Conservation (phyloP, 2,888 invertebrate species). For the Melolontha melolontha region DNA sequence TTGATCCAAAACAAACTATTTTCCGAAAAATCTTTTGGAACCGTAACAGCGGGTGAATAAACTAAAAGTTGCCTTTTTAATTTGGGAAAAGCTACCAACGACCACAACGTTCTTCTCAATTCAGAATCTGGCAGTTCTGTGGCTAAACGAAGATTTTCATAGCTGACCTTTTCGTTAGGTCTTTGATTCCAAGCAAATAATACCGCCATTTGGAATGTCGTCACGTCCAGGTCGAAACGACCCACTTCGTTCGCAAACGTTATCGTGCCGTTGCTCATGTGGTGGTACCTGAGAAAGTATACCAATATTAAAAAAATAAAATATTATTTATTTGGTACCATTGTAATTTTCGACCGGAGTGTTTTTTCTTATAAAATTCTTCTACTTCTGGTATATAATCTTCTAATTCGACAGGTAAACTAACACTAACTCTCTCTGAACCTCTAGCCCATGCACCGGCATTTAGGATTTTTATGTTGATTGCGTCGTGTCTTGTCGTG, state of each 20-base stretch:
- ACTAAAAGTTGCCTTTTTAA: conserved; percentile 91
- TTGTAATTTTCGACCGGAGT: conserved; percentile 96
- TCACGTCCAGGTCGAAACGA: conserved; percentile 97
- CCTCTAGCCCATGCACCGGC: conserved; percentile 98
- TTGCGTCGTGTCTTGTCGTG: conserved; percentile 85
- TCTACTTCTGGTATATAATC: conserved; percentile 99
- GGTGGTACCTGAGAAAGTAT: conserved; percentile 76
- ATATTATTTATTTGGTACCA: conserved; percentile 73
- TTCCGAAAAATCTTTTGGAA: conserved; percentile 94
- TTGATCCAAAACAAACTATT: conserved; percentile 96
- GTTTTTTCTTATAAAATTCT: conserved; percentile 97
- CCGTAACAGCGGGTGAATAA: conserved; percentile 83
- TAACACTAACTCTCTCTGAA: conserved; percentile 94
- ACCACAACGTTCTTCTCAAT: conserved; percentile 94
- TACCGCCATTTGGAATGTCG: conserved; percentile 99
- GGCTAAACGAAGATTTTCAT: conserved; percentile 95
- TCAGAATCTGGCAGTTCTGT: conserved; percentile 98
- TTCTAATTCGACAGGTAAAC: conserved; percentile 96
- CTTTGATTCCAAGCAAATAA: conserved; percentile 99
- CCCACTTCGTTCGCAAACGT: conserved; percentile 94
- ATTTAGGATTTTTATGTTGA: conserved; percentile 98
- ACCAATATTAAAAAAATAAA: conserved; percentile 10
- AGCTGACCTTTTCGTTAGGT: conserved; percentile 91
- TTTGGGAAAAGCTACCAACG: conserved; percentile 95
- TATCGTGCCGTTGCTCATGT: conserved; percentile 99